Conservation (phyloP, 2,888 invertebrate genomes). For the Neoaliturus tenellus region DNA sequence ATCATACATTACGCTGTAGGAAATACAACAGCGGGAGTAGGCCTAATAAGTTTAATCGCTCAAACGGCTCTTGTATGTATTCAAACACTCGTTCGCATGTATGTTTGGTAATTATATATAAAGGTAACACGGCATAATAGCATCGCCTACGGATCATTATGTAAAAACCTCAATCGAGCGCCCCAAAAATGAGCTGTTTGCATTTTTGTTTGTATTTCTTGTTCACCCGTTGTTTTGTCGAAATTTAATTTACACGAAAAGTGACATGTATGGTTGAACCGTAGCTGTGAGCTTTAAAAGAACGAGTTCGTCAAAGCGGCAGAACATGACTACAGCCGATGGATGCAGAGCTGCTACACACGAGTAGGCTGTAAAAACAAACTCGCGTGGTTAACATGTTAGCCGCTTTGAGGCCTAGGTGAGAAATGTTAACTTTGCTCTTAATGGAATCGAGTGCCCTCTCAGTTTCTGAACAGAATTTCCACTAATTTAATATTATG, state of each 20-base stretch:
- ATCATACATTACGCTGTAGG: too few species aligned
- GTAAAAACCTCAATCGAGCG: too few species aligned
- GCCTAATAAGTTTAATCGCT: too few species aligned
- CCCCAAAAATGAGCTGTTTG: too few species aligned
- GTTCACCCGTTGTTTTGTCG: not conserved
- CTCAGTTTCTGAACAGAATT: not conserved
- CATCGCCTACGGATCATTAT: too few species aligned
- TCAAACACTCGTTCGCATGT: too few species aligned
- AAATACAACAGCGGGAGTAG: too few species aligned
- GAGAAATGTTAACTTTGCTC: not conserved
- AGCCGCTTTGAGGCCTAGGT: not conserved
- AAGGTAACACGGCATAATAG: too few species aligned
- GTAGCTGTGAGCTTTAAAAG: not conserved
- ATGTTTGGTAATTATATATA: too few species aligned
- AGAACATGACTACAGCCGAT: not conserved
- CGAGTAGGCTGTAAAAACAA: not conserved
- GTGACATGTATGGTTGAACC: not conserved
- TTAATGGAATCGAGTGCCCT: not conserved
- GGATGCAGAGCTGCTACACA: not conserved
- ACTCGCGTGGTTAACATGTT: constrained; percentile 13
- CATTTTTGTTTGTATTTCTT: too few species aligned
- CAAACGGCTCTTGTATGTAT: too few species aligned
- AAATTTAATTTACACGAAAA: not conserved
- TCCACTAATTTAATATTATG: too few species aligned
- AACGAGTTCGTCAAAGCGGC: not conserved